Base-by-base conservation (phyloP, 30 jellyfish, hydroid and myxozoan species). In the Catostylus mosaicus region DNA sequence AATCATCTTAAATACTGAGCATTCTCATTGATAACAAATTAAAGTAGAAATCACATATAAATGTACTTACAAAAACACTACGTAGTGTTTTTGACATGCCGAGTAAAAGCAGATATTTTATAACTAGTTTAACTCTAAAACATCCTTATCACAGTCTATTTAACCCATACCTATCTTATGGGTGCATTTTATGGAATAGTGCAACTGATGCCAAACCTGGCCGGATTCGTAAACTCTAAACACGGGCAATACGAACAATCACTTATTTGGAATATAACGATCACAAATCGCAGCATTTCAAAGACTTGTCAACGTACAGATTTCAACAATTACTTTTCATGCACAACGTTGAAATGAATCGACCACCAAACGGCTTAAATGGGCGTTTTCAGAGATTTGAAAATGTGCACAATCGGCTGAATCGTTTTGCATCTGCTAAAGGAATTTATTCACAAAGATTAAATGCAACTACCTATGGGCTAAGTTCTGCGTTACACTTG, bases 101-200 rank as follows among this genome's bases (percentile, higher is more conserved):
- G 27, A 7, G 33, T 19, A n/a, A 6, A 56, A 56, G 8, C 18
- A 56, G 69, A 56, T 23, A 56, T 56, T 56, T 56, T 56, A 23
- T 56, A n/a, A 56, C 69, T n/a, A n/a, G n/a, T n/a, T n/a, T n/a
- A n/a, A n/a, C n/a, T n/a, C n/a, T n/a, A n/a, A n/a, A n/a, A n/a
- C 20, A n/a, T n/a, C 33, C 20, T 56, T 56, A 56, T 23, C 30
- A 56, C 69, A 56, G 69, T n/a, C 69, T 56, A 6, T 56, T 27
- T n/a, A 12, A 56, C 69, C 20, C 69, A 56, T 23, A 56, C 27
- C 69, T 56, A 7, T 7, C 69, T 12, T 56, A 56, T 56, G 27
- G 69, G 20, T 56, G 69, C 69, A 56, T 56, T 27, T 56, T 56
- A 56, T 56, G 69, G 69, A 56, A 23, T 19, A 56, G 33, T 56